Base-by-base conservation (phyloP, 2,113 vertebrate genomes). In the Sander vitreus region DNA sequence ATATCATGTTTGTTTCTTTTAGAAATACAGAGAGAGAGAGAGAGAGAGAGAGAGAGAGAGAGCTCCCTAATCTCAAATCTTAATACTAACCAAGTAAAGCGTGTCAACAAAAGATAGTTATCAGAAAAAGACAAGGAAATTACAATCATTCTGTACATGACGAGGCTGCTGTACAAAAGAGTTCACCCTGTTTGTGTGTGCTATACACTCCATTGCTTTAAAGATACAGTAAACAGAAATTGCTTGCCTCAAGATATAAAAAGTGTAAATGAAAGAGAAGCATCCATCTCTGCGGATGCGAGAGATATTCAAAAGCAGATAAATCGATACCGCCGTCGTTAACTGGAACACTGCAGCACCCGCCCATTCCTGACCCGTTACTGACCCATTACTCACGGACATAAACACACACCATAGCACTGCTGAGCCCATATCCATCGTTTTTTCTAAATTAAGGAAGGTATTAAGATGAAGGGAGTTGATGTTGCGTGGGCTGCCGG, bases 111-210 rank as follows among this genome's bases (percentile, higher is more conserved):
- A 73, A 50, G 43, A 63, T 71, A 57, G 19, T 23, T 14, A 43
- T 69, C 65, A 72, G 57, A 67, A 80, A 67, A 65, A 39, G 19
- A 85, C 33, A 14, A 68, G 10, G 5, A 77, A 71, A 86, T 48
- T 87, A 89, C 89, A 93, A 91, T 91, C 89, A 47, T 87, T 83
- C 87, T 91, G 81, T 88, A 84, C 81, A 86, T n/a, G 73, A 75
- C 30, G 15, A 83, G 76, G 76, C 82, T 55, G 78, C 74, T 70
- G 13, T 87, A 89, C 66, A 86, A 88, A 87, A 78, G 72, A 71
- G 71, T 81, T 75, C 55, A 84, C 81, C 85, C 89, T 90, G 90
- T 90, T 70, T 80, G 72, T 76, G 67, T 70, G 39, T 65, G 14
- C 84, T 81, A 73, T 86, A 80, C 85, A 88, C 76, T 54, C 23